These are phyloP conservation scores for Phrixothrix hirtus DNA, from an alignment of 2,888 invertebrate species.

Conservation along the genomic window DNA sequence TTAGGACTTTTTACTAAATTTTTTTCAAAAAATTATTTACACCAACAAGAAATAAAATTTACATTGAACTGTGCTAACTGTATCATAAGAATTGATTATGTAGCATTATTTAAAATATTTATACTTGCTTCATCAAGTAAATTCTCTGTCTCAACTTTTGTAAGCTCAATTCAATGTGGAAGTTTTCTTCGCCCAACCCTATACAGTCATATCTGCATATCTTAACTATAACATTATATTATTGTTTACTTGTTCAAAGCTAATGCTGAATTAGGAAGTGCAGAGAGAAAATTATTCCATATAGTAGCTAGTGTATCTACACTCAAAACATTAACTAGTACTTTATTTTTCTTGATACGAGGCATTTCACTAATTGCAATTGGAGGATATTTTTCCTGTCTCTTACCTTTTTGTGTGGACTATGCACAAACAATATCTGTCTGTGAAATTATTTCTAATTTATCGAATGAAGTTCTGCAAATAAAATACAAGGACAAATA, in stretches of 20 bases:
- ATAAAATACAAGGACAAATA: too few relatives aligned
- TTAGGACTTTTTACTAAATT: not conserved
- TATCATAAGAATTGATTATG: not conserved
- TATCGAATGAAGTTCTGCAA: too few relatives aligned
- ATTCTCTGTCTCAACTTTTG: not conserved
- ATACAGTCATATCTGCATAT: not conserved
- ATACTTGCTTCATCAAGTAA: not conserved
- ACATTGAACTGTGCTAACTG: not conserved
- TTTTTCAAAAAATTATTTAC: not conserved
- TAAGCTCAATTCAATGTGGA: not conserved
- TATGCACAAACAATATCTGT: constrained; percentile 2
- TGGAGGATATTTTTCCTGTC: constrained; percentile 4
- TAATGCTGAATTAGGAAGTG: constrained; percentile 4
- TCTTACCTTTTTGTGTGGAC: too few relatives aligned
- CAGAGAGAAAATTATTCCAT: not conserved
- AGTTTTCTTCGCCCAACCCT: not conserved
- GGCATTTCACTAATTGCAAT: constrained; percentile 4
- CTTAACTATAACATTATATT: not conserved
- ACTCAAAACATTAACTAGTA: not conserved
- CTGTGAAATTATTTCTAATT: too few relatives aligned
- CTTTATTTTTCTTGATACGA: constrained; percentile 1
- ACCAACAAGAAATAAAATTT: not conserved
- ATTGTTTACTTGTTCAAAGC: not conserved
- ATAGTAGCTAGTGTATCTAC: not conserved
- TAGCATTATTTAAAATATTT: constrained; percentile 1